Evolutionary conservation across 2,888 invertebrate genomes (phyloP).

Genomic region (Drosophila nr. fundita): DNA sequence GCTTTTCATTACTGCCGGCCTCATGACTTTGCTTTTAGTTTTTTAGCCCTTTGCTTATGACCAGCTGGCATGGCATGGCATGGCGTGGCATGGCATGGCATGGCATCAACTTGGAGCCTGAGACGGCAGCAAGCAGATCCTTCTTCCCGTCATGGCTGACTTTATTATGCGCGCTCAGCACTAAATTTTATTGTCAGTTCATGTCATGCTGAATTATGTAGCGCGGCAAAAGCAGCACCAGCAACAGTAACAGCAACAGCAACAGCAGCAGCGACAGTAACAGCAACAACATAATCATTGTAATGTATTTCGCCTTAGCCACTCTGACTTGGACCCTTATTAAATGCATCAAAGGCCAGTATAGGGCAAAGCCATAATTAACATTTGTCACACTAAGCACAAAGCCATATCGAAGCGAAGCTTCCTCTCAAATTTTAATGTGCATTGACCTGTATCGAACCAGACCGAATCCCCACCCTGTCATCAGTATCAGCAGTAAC

Average conservation of each 20-base stretch:
- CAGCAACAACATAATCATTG: slow-evolving; percentile 62
- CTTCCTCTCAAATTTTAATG: slow-evolving; percentile 60
- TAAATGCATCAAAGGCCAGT: slow-evolving; percentile 63
- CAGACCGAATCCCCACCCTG: neutral
- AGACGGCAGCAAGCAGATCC: slow-evolving; percentile 33
- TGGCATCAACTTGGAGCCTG: slow-evolving; percentile 37
- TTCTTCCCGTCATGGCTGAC: slow-evolving; percentile 58
- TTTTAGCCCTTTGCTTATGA: slow-evolving; percentile 76
- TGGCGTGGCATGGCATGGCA: neutral
- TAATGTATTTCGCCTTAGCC: slow-evolving; percentile 69
- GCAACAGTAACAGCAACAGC: slow-evolving; percentile 13
- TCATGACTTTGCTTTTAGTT: slow-evolving; percentile 78
- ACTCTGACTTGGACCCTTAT: slow-evolving; percentile 51
- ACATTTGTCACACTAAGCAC: slow-evolving; percentile 68
- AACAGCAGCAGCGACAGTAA: neutral
- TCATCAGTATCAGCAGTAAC: neutral
- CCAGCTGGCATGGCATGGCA: slow-evolving; percentile 51
- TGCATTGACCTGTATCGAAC: slow-evolving; percentile 73
- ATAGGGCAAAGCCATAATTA: slow-evolving; percentile 61
- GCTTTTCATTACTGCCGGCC: slow-evolving; percentile 77
- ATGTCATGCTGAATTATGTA: slow-evolving; percentile 84
- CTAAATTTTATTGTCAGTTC: slow-evolving; percentile 85
- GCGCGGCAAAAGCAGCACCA: slow-evolving; percentile 56
- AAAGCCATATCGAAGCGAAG: slow-evolving; percentile 38
- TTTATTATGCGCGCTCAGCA: slow-evolving; percentile 84